Base-by-base conservation (phyloP, 2,113 vertebrate genomes). In the Ancistrus triradiatus region DNA sequence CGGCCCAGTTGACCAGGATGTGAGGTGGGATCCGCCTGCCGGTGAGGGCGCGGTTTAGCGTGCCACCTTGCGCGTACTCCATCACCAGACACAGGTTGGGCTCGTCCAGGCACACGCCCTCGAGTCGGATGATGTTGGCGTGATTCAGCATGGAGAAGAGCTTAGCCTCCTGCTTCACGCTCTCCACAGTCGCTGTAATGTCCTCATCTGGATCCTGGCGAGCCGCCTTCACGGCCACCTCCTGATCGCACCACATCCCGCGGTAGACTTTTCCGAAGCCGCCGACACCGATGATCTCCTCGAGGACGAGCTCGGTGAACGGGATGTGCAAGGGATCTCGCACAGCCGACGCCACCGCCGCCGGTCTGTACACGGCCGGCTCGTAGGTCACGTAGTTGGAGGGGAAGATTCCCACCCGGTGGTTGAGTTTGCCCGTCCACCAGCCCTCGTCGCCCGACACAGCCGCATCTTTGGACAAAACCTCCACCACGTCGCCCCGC, bases 201-300 rank as follows among this genome's bases (percentile, higher is more conserved):
- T 97, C 95, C 79, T 95, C 92, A 75, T 95, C 95, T 0, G 91
- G 93, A 78, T 95, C 93, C 48, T 93, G 89, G 13, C 95, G 87
- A 19, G 94, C 94, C 43, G 93, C 94, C 82, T 97, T 97, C 74
- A 97, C 92, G 2, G 94, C 95, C 40, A 97, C 91, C 79, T 94
- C 94, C 27, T 90, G 92, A 35, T 90, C 90, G 7, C 80, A 87
- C 94, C 93, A 97, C 37, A 87, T 91, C 55, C 94, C 94, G 44
- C 92, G 86, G 79, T 92, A 97, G 56, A 97, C 94, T 80, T 97
- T 94, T 1, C 95, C 94, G 68, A 97, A 97, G 25, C 95, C 95
- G 1, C 95, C 95, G 8, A 92, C 94, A 51, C 95, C 94, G 27
- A 97, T 95, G 68, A 97, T 91, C 80, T 97, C 95, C 79, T 92